Conservation (phyloP, 2,888 invertebrate genomes). For the Dugesia japonica region DNA sequence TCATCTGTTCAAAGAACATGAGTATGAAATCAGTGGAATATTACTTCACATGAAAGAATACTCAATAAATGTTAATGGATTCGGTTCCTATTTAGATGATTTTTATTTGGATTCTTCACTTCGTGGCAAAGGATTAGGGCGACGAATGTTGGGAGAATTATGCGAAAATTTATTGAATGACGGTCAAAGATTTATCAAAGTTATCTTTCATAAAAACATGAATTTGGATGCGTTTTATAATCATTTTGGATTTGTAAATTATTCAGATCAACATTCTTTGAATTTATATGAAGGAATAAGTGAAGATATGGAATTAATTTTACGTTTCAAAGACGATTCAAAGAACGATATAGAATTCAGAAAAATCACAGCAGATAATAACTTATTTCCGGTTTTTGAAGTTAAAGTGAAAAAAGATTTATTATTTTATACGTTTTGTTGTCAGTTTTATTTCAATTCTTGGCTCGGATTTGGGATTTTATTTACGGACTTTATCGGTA, state of each 20-base stretch:
- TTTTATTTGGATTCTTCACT: not conserved
- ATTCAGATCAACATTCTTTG: not conserved
- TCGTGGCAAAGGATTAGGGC: not conserved
- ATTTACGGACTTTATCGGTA: not conserved
- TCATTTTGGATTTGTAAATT: not conserved
- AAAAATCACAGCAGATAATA: not conserved
- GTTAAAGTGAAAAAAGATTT: not conserved
- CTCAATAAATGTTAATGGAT: not conserved
- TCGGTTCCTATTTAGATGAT: not conserved
- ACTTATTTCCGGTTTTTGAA: not conserved
- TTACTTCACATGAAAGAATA: not conserved
- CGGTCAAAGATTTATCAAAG: not conserved
- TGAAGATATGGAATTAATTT: not conserved
- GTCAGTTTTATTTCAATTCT: not conserved
- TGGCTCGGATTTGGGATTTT: not conserved
- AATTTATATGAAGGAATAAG: not conserved
- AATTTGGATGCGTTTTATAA: not conserved
- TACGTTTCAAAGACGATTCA: not conserved
- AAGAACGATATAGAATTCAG: not conserved
- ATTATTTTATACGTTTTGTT: not conserved
- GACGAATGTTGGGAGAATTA: not conserved
- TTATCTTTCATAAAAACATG: not conserved
- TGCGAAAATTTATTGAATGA: not conserved
- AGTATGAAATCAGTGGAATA: constrained; percentile 7
- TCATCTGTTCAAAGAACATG: not conserved